phyloP scores from a whole-genome alignment of 92 coral and sea anemone genomes.

The Plumapathes pennacea region DNA sequence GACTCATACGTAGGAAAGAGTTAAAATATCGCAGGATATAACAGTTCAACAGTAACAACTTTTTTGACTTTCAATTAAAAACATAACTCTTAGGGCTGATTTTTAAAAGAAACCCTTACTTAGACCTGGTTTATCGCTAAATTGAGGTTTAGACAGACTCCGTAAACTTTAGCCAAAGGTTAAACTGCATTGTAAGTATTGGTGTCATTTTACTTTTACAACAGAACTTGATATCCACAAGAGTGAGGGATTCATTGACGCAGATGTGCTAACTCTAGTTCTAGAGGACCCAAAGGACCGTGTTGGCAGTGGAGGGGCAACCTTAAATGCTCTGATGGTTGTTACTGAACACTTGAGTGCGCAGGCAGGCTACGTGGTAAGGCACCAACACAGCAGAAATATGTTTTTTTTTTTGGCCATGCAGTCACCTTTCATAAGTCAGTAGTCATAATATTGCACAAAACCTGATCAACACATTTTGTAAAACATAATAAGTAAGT shows the following conservation, averaged over 20 bases:
- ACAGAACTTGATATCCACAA: conserved; percentile 84
- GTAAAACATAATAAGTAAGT: too few species aligned
- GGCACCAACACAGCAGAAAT: conserved; percentile 3
- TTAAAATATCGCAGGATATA: too few species aligned
- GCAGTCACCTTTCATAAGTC: too few species aligned
- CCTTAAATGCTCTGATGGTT: conserved; percentile 82
- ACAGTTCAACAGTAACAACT: too few species aligned
- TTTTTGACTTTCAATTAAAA: too few species aligned
- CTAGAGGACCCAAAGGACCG: conserved; percentile 90
- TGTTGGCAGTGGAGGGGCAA: conserved; percentile 95
- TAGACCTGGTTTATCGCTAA: too few species aligned
- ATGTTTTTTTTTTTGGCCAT: neutral
- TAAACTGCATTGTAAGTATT: neutral
- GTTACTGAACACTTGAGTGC: conserved; percentile 96
- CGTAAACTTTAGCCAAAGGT: conserved; percentile 1
- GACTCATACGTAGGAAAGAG: too few species aligned
- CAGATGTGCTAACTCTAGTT: conserved; percentile 65
- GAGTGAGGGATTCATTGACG: conserved; percentile 70
- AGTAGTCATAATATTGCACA: too few species aligned
- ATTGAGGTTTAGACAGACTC: neutral
- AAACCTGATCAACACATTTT: neutral
- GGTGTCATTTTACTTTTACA: neutral
- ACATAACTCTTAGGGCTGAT: too few species aligned
- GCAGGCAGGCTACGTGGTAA: conserved; percentile 82
- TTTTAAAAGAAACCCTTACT: too few species aligned